Evolutionary conservation across 2,113 vertebrate species (phyloP), one percentile per base, ranked within the genome.

Genomic region (Anolis carolinensis): DNA sequence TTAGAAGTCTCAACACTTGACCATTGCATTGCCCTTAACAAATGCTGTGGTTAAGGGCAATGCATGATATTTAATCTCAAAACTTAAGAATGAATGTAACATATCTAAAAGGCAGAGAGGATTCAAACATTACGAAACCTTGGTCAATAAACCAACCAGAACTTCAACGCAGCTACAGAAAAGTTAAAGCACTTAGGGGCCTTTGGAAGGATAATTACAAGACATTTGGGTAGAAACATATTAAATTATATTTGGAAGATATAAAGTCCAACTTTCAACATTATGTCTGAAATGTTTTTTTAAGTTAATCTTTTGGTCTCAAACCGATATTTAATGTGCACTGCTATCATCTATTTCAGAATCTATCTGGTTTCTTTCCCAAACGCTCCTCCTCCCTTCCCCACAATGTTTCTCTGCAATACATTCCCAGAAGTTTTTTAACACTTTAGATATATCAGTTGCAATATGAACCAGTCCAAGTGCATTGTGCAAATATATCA

Each of bases 401-500:
- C 21, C 0, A 79, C 70, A 65, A 85, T 6, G n/a, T 25, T 21
- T 48, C 72, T 36, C 55, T 67, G 3, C 6, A 0, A 79, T n/a
- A 13, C 1, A 4, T 59, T 21, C 52, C 30, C 23, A 10, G 18
- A 76, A 7, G 39, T 62, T 11, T 1, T 5, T 27, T 39, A 11
- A 16, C 2, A 62, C 55, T 16, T 59, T 20, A 48, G 11, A 72
- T 70, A 34, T 7, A 55, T 9, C 14, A 52, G 18, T 0, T 16
- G 14, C 88, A 7, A 4, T 39, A 93, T 91, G 65, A 87, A 92
- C 81, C 39, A 82, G 16, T 78, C 79, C 27, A 0, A 67, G 88
- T 16, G 71, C 92, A 93, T 90, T 95, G 96, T 96, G 96, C 94
- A 97, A 97, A 97, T 96, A 96, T 96, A 96, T 93, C 88, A 79